These are phyloP conservation scores for Dicrurus megarhynchus DNA, from an alignment of 2,113 vertebrate genomes.

Conservation along the genomic window DNA sequence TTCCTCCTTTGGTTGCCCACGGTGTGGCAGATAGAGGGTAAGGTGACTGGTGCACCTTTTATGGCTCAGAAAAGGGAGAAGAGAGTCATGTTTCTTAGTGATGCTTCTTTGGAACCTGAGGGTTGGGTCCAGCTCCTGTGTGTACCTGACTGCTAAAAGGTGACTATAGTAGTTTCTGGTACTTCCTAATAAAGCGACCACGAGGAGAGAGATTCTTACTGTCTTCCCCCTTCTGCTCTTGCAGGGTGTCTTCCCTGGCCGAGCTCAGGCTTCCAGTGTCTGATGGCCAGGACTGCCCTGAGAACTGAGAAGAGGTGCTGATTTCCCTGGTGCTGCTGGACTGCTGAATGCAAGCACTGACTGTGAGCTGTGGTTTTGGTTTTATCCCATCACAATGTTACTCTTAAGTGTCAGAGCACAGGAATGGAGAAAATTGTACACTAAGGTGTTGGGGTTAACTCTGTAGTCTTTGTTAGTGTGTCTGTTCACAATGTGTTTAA, in stretches of 20 bases:
- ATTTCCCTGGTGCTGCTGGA: neutral
- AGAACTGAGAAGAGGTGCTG: neutral
- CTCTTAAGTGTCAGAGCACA: neutral
- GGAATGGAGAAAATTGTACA: neutral
- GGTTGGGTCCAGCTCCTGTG: neutral
- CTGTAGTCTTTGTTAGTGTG: neutral
- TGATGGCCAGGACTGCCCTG: accelerated
- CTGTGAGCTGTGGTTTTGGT: neutral
- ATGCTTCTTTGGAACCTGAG: neutral
- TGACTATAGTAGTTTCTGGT: neutral
- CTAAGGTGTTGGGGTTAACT: neutral
- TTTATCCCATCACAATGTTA: accelerated
- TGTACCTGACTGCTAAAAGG: neutral
- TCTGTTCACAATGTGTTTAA: neutral
- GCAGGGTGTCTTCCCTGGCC: neutral
- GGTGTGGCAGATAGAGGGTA: neutral
- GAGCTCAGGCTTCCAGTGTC: neutral
- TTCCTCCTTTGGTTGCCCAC: neutral
- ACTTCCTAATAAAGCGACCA: neutral
- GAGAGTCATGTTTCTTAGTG: accelerated
- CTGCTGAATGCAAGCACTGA: neutral
- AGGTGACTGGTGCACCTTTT: neutral
- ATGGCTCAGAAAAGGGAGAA: neutral
- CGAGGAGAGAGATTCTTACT: neutral
- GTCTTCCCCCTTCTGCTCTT: neutral